Base-by-base conservation (phyloP, 1,140 invertebrate species). In the Drosophila repleta region DNA sequence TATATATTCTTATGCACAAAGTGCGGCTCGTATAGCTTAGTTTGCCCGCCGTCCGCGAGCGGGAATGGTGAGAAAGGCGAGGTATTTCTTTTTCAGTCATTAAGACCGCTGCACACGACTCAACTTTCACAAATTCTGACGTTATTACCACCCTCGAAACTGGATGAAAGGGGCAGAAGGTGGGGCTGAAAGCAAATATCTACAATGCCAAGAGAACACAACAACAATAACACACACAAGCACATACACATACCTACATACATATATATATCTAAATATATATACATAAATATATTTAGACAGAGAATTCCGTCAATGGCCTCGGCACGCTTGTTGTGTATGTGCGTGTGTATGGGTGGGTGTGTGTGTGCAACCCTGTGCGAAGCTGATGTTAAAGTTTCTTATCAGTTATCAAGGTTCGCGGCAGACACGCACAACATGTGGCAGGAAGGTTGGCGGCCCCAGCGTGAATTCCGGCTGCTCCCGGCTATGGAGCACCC, bases 381-480 rank as follows among this genome's bases (percentile, higher is more conserved):
- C 68, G 74, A 70, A 77, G 37, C 20, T 46, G 56, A 29, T 56
- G 66, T 32, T 49, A 79, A 83, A 75, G 67, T 74, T 83, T 75
- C 83, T 88, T 88, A 88, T 88, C 83, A 88, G 83, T 88, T 88
- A 84, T 83, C 79, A 87, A 87, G 83, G 83, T 85, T 85, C 64
- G 80, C 43, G 67, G 68, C 67, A 76, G 63, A 72, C 67, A 74
- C 81, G 70, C 79, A 87, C 83, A 87, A 87, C 82, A 88, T 87
- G 82, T 87, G 82, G 82, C 82, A 88, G 79, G 79, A 76, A 88
- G 83, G 82, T 79, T 83, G 82, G 67, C 51, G 56, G 70, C 58
- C 57, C 43, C 66, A 26, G 52, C 20, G 26, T 45, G 61, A 37
- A 56, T 65, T 63, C 55, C 68, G 53, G 46, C 67, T 71, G 68